phyloP scores from a whole-genome alignment of 2,113 vertebrate genomes.

The Upupa epops region DNA sequence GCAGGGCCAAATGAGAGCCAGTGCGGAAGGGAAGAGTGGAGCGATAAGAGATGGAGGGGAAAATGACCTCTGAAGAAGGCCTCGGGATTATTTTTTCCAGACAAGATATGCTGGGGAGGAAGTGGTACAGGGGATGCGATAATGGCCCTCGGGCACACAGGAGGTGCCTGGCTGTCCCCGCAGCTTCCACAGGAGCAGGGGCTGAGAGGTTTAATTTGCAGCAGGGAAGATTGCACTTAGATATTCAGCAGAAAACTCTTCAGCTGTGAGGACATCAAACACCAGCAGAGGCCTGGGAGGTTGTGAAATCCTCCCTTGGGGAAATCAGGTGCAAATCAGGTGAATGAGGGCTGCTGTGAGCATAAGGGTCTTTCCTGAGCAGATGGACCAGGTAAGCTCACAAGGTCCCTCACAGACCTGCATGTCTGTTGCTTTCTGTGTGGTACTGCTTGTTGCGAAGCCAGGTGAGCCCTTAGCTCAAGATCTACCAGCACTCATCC shows the following conservation, averaged over 20 bases:
- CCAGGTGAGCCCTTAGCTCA: not conserved
- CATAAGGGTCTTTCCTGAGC: not conserved
- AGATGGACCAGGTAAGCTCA: not conserved
- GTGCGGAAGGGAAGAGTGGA: not conserved
- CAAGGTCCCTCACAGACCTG: not conserved
- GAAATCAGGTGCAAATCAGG: not conserved
- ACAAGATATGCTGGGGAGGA: slow-evolving; percentile 6
- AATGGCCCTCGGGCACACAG: not conserved
- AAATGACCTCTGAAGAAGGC: slow-evolving; percentile 1
- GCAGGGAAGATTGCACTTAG: not conserved
- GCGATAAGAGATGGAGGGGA: not conserved
- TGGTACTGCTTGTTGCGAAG: not conserved
- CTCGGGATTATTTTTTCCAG: not conserved
- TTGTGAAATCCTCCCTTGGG: not conserved
- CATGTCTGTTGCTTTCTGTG: not conserved
- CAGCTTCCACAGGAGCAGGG: not conserved
- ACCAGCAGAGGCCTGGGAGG: not conserved
- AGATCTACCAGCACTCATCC: not conserved
- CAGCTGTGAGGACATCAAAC: not conserved
- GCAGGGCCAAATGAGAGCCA: not conserved
- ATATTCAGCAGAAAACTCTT: not conserved
- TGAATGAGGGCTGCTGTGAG: not conserved
- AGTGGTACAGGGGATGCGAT: not conserved
- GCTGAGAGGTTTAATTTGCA: slow-evolving; percentile 3
- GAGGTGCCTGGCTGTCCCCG: not conserved